These are phyloP conservation scores for Artibeus jamaicensis DNA, from an alignment of 2,797 vertebrate species.

Conservation along the genomic window DNA sequence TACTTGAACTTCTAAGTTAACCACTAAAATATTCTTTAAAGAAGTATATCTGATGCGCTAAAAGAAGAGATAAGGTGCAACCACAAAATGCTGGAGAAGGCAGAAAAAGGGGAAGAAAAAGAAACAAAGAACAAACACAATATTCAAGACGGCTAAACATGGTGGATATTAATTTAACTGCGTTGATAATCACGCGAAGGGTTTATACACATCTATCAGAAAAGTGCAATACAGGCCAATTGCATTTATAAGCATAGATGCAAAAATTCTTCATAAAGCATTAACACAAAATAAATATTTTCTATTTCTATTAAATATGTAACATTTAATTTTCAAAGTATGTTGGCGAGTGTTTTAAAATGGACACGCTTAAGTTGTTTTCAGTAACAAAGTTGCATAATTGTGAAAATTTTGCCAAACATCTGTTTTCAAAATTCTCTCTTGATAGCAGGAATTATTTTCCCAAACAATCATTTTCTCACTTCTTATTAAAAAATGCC, in stretches of 20 bases:
- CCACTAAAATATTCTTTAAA: neutral
- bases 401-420: constrained; percentile 59
- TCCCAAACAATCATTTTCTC: constrained; percentile 67
- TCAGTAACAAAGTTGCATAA: constrained; percentile 56
- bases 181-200: neutral
- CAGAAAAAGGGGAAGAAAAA: neutral
- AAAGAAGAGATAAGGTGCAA: neutral
- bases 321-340: constrained; percentile 31
- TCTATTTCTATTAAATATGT: neutral
- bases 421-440: constrained; percentile 67
- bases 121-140: neutral
- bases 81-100: neutral
- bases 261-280: neutral
- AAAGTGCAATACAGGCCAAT: neutral
- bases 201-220: neutral
- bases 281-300: neutral
- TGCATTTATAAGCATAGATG: neutral
- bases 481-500: constrained; percentile 67
- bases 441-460: constrained; percentile 65
- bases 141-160: neutral
- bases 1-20: no score
- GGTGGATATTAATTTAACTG: neutral
- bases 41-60: neutral
- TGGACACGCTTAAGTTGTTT: constrained; percentile 40
- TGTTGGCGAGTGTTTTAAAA: constrained; percentile 29